A percentile compares a stretch with the other conserved stretches of the same genome.
Evolutionary conservation across 2,797 vertebrate genomes (phyloP).

Genomic region (Orientallactaga sibirica): DNA sequence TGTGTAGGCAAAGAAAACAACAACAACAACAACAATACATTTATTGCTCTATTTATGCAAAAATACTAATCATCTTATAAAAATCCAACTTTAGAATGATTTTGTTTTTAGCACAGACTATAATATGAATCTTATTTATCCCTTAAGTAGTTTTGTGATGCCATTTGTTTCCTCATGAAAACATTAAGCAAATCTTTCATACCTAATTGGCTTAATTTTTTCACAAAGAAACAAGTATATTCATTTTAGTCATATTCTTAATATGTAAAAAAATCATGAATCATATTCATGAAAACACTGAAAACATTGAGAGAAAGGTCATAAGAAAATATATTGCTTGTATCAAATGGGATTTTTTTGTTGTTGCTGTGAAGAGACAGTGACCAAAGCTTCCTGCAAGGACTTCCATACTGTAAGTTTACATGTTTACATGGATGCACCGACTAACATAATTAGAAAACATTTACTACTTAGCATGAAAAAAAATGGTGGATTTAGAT

Average conservation of each 20-base stretch:
- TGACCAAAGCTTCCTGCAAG: no score
- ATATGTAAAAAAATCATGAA: no score
- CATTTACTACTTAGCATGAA: neutral
- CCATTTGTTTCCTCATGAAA: neutral
- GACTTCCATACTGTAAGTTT: neutral
- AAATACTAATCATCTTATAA: neutral
- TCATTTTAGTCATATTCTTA: neutral
- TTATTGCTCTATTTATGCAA: neutral
- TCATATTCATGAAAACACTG: neutral
- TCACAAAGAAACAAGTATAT: neutral
- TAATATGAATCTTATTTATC: neutral
- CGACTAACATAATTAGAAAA: neutral
- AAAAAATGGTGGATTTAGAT: conserved; percentile 4
- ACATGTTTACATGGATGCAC: conserved; percentile 1
- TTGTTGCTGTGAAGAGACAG: neutral
- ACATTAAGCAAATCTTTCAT: neutral
- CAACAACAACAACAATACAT: no score
- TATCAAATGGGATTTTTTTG: neutral
- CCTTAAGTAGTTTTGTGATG: neutral
- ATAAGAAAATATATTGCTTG: neutral
- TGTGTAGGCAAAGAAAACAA: no score
- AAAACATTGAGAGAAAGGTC: neutral
- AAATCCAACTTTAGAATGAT: neutral
- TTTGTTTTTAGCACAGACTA: neutral
- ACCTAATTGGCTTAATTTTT: neutral